Evolutionary conservation across 2,797 vertebrate species (phyloP).

Genomic region (Erithacus rubecula): DNA sequence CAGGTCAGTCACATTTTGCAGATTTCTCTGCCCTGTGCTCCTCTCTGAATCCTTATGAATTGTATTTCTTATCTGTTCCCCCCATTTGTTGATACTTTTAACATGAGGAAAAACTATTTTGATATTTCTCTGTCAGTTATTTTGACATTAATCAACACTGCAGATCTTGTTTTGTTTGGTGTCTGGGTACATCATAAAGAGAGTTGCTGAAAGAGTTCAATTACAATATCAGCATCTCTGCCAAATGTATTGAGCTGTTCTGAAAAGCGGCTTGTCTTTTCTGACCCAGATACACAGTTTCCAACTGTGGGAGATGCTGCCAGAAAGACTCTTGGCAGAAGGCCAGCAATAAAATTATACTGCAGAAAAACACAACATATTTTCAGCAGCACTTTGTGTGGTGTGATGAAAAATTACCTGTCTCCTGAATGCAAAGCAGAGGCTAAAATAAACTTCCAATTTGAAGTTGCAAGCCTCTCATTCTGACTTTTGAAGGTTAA

Average conservation of each 20-base stretch:
- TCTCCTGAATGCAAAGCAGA: conserved; percentile 24
- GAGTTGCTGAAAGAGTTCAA: conserved; percentile 73
- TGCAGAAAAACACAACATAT: conserved; percentile 64
- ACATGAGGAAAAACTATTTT: conserved; percentile 56
- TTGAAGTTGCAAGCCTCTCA: background rate
- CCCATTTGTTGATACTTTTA: conserved; percentile 36
- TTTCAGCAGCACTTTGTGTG: conserved; percentile 41
- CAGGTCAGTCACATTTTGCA: background rate
- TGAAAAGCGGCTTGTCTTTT: conserved; percentile 74
- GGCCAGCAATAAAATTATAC: conserved; percentile 75
- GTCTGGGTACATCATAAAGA: conserved; percentile 68
- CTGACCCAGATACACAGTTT: conserved; percentile 80
- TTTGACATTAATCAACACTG: conserved; percentile 64
- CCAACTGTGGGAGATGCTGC: conserved; percentile 72
- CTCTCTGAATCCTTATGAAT: background rate
- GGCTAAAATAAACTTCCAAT: conserved; percentile 17
- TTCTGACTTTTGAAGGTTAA: background rate
- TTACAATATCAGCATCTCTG: conserved; percentile 70
- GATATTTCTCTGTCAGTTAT: conserved; percentile 57
- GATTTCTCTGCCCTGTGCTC: background rate
- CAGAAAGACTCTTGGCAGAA: conserved; percentile 68
- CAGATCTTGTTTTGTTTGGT: conserved; percentile 68
- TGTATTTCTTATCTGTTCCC: conserved; percentile 30
- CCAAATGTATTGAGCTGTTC: conserved; percentile 71
- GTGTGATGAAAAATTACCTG: conserved; percentile 57